A percentile compares a stretch with the other conserved stretches of the same genome.
phyloP scores from a whole-genome alignment of 1,140 invertebrate species.

The Lethocerus indicus region DNA sequence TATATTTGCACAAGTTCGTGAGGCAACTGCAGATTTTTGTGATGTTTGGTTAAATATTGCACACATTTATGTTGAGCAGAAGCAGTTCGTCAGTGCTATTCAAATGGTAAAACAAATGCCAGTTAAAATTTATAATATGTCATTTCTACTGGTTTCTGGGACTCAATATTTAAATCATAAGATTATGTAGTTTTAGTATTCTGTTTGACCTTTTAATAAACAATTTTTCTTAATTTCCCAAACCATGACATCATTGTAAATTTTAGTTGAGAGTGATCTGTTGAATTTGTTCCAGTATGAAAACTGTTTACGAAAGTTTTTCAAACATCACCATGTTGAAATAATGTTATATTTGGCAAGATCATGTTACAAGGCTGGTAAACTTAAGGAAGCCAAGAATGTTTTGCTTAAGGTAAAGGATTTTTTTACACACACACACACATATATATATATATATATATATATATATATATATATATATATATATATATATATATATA shows the following conservation, averaged over 20 bases:
- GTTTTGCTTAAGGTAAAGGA: conserved; percentile 56
- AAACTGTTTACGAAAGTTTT: conserved; percentile 97
- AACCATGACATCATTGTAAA: too few species aligned
- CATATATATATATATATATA: neutral
- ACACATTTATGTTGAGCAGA: conserved; percentile 97
- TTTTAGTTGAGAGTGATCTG: too few species aligned
- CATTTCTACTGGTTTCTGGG: neutral
- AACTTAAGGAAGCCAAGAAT: conserved; percentile 77
- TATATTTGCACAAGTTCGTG: conserved; percentile 95
- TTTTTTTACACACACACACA: neutral
- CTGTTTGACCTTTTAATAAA: neutral
- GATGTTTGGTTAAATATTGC: conserved; percentile 99
- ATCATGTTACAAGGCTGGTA: conserved; percentile 83
- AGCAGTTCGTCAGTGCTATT: conserved; percentile 94
- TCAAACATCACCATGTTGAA: conserved; percentile 84
- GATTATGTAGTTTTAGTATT: neutral
- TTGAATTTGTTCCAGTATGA: conserved; percentile 58
- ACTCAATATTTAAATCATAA: neutral
- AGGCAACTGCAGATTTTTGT: conserved; percentile 96
- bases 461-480: too few species aligned
- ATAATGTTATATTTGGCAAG: conserved; percentile 87
- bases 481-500: too few species aligned
- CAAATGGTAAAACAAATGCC: conserved; percentile 66
- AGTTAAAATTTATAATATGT: neutral
- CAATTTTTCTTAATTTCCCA: neutral